A percentile compares a stretch with the other conserved stretches of the same genome.
These are phyloP conservation scores for Tigriopus japonicus DNA, from an alignment of 1,140 invertebrate genomes.

Conservation along the genomic window DNA sequence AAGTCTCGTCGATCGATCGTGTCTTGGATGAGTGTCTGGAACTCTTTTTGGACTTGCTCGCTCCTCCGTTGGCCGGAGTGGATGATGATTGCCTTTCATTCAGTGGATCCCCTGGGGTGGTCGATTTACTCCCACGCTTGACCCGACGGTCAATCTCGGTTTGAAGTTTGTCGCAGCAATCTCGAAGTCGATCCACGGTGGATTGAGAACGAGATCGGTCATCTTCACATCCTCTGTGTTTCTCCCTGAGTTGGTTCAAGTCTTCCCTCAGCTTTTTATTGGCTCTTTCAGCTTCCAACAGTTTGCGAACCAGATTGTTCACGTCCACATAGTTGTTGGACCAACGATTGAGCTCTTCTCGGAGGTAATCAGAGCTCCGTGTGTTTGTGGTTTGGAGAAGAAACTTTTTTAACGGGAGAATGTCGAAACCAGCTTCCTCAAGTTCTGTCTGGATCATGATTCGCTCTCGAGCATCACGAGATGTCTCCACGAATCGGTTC, in stretches of 20 bases:
- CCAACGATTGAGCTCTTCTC: conserved; percentile 45
- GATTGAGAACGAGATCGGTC: background rate
- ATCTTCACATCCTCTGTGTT: background rate
- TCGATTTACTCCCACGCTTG: too few relatives aligned
- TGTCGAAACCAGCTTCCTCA: conserved; percentile 58
- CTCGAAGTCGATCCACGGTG: background rate
- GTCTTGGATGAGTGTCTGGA: too few relatives aligned
- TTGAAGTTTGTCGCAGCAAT: background rate
- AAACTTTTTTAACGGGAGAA: conserved; percentile 46
- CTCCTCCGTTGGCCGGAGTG: too few relatives aligned
- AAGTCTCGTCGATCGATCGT: background rate
- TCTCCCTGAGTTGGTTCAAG: background rate
- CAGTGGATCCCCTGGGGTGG: too few relatives aligned
- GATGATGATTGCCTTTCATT: too few relatives aligned
- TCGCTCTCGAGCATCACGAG: conserved; percentile 46
- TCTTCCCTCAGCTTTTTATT: conserved; percentile 8
- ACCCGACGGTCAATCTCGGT: too few relatives aligned
- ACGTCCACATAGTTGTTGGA: conserved; percentile 49
- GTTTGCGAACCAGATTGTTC: conserved; percentile 31
- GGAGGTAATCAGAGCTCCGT: conserved; percentile 23
- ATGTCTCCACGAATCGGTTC: conserved; percentile 56
- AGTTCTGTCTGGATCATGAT: conserved; percentile 77
- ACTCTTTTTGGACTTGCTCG: too few relatives aligned
- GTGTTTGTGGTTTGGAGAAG: background rate
- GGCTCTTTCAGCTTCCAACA: conserved; percentile 13